Evolutionary conservation across 2,888 invertebrate genomes (phyloP).

Genomic region (Helicoverpa assulta): DNA sequence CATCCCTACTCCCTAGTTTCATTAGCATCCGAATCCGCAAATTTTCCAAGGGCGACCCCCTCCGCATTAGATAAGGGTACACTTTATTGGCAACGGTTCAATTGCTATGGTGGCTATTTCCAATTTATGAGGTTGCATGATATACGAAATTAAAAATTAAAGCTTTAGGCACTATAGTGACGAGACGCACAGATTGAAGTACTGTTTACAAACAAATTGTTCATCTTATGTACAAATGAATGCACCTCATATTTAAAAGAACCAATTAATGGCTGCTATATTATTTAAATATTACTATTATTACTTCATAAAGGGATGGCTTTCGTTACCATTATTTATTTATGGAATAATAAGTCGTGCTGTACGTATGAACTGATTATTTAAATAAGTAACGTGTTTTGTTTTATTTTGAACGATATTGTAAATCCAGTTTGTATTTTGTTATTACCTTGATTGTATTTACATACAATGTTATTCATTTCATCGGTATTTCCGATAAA

Average conservation of each 20-base stretch:
- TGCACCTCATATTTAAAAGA: no score
- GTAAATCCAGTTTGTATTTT: neutral
- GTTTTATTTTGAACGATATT: no score
- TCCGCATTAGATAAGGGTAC: slow-evolving; percentile 49
- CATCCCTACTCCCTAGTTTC: slow-evolving; percentile 19
- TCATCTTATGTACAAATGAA: no score
- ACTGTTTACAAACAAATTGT: no score
- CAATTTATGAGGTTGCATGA: slow-evolving; percentile 22
- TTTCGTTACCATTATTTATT: neutral
- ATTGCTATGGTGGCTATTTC: slow-evolving; percentile 31
- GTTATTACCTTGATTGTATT: neutral
- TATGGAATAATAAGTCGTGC: neutral
- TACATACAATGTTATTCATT: neutral
- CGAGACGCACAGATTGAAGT: neutral
- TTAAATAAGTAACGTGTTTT: neutral
- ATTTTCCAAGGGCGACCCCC: slow-evolving; percentile 40
- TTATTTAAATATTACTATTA: neutral
- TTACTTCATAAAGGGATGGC: neutral
- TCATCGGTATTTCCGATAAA: neutral
- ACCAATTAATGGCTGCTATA: neutral
- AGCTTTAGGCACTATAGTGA: neutral
- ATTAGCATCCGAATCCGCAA: slow-evolving; percentile 39
- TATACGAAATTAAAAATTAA: slow-evolving; percentile 27
- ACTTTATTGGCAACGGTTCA: slow-evolving; percentile 41
- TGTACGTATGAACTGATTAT: neutral